Evolutionary conservation across 2,888 invertebrate genomes (phyloP).

Genomic region (Parthenolecanium corni): DNA sequence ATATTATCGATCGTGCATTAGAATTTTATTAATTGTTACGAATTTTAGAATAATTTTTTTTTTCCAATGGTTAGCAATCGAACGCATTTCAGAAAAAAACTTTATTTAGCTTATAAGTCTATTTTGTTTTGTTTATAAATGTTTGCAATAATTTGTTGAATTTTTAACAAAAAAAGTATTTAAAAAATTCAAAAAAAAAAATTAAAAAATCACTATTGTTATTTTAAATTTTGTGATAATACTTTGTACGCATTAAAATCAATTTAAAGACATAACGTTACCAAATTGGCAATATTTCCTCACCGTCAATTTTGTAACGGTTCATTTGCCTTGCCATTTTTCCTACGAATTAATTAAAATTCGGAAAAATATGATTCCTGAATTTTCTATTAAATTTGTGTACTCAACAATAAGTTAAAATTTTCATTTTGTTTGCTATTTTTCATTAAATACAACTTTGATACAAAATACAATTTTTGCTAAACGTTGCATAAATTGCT

Average conservation of each 20-base stretch:
- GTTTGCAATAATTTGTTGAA: conserved; percentile 26
- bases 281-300: conserved; percentile 28
- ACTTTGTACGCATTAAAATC: conserved; percentile 20
- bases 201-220: conserved; percentile 24
- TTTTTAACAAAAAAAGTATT: background rate
- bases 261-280: conserved; percentile 23
- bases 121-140: conserved; percentile 19
- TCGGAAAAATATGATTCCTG: conserved; percentile 8
- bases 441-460: conserved; percentile 25
- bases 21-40: conserved; percentile 24
- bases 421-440: conserved; percentile 22
- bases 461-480: conserved; percentile 23
- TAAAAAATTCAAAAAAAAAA: background rate
- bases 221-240: conserved; percentile 26
- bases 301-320: conserved; percentile 26
- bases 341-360: conserved; percentile 23
- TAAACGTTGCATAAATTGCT: conserved; percentile 20
- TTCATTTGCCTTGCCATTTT: conserved; percentile 26
- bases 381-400: conserved; percentile 19
- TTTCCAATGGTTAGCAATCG: conserved; percentile 22
- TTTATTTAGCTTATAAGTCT: conserved; percentile 17
- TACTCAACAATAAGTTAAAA: conserved; percentile 13
- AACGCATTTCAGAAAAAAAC: conserved; percentile 20
- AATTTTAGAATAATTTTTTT: conserved; percentile 10
- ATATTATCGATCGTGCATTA: conserved; percentile 19